phyloP scores from a whole-genome alignment of 2,113 vertebrate species.

The Lathamus discolor region DNA sequence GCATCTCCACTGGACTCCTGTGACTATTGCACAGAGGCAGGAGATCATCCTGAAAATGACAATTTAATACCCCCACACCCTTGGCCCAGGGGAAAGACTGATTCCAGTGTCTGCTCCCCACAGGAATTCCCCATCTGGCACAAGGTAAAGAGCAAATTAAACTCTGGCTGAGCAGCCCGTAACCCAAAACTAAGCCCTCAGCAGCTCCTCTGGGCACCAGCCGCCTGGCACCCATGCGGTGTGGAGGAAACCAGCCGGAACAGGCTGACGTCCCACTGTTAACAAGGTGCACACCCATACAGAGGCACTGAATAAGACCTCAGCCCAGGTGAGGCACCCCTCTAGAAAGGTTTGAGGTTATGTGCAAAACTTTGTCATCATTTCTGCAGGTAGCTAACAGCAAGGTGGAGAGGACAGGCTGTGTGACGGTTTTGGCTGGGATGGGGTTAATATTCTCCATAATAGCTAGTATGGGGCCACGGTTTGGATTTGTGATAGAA shows the following conservation, averaged over 20 bases:
- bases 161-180: neutral
- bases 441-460: neutral
- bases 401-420: neutral
- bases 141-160: neutral
- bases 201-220: neutral
- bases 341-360: neutral
- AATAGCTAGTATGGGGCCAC: neutral
- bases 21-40: neutral
- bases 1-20: neutral
- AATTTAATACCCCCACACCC: neutral
- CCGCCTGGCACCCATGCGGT: neutral
- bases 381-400: neutral
- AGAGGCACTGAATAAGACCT: neutral
- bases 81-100: neutral
- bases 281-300: rapidly evolving
- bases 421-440: neutral
- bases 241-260: neutral
- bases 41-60: neutral
- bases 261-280: rapidly evolving
- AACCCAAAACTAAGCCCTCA: neutral
- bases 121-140: neutral
- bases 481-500: neutral
- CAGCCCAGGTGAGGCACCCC: neutral
- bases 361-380: neutral
- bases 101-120: neutral